These are phyloP conservation scores for Bergia sp. DNA, from an alignment of 92 coral and sea anemone genomes.

Conservation along the genomic window DNA sequence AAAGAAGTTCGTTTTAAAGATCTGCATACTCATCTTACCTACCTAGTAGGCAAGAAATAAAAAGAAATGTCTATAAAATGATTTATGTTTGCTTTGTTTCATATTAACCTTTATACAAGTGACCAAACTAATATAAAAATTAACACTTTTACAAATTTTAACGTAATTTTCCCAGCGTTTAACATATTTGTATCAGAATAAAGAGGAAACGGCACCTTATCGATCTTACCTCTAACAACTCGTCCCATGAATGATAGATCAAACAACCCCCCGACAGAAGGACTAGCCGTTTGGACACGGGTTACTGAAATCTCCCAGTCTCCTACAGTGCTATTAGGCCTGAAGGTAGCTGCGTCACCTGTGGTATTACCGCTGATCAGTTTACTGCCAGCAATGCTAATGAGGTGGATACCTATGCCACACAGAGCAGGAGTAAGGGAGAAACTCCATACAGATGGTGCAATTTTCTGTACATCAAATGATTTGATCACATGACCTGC, in stretches of 20 bases:
- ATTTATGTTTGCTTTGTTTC: no score
- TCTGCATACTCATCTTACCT: no score
- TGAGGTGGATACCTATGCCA: conserved; percentile 72
- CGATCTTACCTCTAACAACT: conserved; percentile 60
- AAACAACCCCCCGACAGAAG: conserved; percentile 80
- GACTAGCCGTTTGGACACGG: conserved; percentile 77
- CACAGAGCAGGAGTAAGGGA: conserved; percentile 71
- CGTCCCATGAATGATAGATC: conserved; percentile 62
- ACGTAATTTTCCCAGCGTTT: no score
- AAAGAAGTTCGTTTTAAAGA: no score
- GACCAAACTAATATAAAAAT: no score
- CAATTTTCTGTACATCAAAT: conserved; percentile 60
- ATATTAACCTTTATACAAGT: no score
- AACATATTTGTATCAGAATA: no score
- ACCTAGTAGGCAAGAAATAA: no score
- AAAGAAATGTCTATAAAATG: no score
- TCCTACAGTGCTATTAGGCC: conserved; percentile 54
- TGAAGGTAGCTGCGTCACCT: conserved; percentile 49
- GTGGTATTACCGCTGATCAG: conserved; percentile 53
- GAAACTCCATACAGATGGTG: conserved; percentile 69
- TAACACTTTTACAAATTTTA: no score
- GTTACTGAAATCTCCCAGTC: conserved; percentile 54
- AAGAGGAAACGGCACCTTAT: no score
- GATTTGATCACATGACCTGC: conserved; percentile 73
- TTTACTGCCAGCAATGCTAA: conserved; percentile 63